Percentiles rank a stretch among this genome's conserved stretches.
phyloP scores from a whole-genome alignment of 1,140 invertebrate genomes.

The Drosophila sulfurigaster region DNA sequence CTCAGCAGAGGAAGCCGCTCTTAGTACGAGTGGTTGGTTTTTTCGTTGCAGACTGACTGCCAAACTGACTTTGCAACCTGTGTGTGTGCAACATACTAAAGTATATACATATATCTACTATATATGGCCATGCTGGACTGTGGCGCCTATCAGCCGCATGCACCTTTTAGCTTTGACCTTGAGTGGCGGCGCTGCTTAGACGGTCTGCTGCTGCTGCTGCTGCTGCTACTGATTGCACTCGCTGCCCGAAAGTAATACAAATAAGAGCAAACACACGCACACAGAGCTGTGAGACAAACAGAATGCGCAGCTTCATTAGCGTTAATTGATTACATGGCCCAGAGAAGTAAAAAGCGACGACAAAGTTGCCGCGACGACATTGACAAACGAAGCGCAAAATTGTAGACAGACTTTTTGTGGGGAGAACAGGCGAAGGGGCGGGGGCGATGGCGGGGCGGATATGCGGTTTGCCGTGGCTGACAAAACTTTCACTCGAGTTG shows the following conservation, averaged over 20 bases:
- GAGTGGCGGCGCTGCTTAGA: slow-evolving; percentile 54
- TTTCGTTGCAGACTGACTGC: slow-evolving; percentile 40
- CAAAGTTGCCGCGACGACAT: slow-evolving; percentile 63
- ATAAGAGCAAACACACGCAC: slow-evolving; percentile 37
- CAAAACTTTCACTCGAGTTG: slow-evolving; percentile 49
- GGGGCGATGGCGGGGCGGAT: neutral
- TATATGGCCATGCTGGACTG: neutral
- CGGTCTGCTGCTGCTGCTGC: slow-evolving; percentile 16
- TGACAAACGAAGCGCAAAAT: slow-evolving; percentile 79
- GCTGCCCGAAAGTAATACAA: slow-evolving; percentile 41
- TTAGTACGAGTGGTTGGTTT: slow-evolving; percentile 69
- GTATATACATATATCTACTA: no score
- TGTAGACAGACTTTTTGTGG: slow-evolving; percentile 48
- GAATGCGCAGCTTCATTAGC: slow-evolving; percentile 70
- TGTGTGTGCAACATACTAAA: slow-evolving; percentile 7
- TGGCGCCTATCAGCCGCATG: slow-evolving; percentile 43
- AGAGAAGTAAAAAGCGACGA: slow-evolving; percentile 57
- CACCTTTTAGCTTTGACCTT: slow-evolving; percentile 70
- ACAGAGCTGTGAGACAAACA: slow-evolving; percentile 31
- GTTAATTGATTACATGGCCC: slow-evolving; percentile 78
- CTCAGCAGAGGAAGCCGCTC: slow-evolving; percentile 55
- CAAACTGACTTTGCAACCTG: slow-evolving; percentile 22
- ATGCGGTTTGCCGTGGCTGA: slow-evolving; percentile 11
- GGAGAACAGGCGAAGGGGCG: neutral
- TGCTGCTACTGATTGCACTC: slow-evolving; percentile 38